phyloP scores from a whole-genome alignment of 2,888 invertebrate species.

The Phyllotreta cruciferae region DNA sequence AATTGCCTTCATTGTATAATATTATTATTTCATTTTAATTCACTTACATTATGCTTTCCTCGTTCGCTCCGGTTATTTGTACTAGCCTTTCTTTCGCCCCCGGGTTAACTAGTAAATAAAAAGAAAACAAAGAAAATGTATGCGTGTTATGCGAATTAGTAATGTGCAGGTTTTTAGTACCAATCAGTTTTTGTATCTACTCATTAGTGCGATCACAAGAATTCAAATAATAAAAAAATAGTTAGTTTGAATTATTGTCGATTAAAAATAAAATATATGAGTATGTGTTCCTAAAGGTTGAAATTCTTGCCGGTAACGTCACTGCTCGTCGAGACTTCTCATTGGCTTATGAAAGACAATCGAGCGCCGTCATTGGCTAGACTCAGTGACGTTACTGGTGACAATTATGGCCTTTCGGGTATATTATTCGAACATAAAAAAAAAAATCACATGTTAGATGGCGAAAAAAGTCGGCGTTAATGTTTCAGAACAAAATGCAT shows the following conservation, averaged over 20 bases:
- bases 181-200: not conserved
- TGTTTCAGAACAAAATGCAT: constrained; percentile 9
- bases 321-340: not conserved
- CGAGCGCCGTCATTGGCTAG: not conserved
- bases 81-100: constrained; percentile 94
- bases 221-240: not conserved
- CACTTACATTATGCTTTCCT: constrained; percentile 90
- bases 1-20: constrained; percentile 3
- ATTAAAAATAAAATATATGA: no score
- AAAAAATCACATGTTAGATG: not conserved
- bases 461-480: constrained; percentile 8
- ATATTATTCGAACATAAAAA: not conserved
- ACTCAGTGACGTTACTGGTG: no score
- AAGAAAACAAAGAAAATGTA: not conserved
- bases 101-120: constrained; percentile 75
- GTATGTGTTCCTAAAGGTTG: no score
- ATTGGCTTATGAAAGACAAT: not conserved
- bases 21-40: constrained; percentile 3
- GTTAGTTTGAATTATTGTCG: no score
- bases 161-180: not conserved
- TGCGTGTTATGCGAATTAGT: no score
- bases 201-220: not conserved
- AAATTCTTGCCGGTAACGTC: not conserved
- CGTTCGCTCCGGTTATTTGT: constrained; percentile 93
- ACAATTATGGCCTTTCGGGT: not conserved